Percentiles rank a stretch among this genome's conserved stretches.
Evolutionary conservation across 2,888 invertebrate genomes (phyloP).

Genomic region (Bombylius major): DNA sequence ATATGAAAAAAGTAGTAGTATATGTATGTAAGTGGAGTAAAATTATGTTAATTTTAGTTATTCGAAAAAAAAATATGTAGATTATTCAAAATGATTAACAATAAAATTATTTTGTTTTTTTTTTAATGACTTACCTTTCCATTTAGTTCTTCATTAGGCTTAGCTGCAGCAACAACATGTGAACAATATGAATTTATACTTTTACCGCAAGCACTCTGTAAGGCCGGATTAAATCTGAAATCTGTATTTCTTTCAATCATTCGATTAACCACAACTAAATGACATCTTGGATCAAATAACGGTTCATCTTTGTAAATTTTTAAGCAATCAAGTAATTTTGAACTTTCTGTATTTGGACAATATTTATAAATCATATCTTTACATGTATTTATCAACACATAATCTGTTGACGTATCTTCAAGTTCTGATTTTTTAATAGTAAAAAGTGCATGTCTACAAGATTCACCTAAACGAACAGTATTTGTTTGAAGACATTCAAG

Average conservation of each 20-base stretch:
- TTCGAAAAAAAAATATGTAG: no score
- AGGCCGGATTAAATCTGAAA: conserved; percentile 73
- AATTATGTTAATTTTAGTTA: no score
- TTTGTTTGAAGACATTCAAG: conserved; percentile 65
- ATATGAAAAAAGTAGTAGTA: not conserved
- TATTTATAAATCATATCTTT: conserved; percentile 74
- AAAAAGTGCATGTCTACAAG: conserved; percentile 72
- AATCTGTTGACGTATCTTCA: conserved; percentile 77
- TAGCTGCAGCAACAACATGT: conserved; percentile 40
- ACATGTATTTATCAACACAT: conserved; percentile 70
- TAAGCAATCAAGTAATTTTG: conserved; percentile 62
- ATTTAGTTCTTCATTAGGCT: conserved; percentile 60
- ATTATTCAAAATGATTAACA: no score
- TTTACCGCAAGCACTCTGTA: conserved; percentile 65
- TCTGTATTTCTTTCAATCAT: conserved; percentile 86
- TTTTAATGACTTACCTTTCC: conserved; percentile 44
- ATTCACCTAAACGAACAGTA: conserved; percentile 48
- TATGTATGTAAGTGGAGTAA: no score
- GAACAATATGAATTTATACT: conserved; percentile 69
- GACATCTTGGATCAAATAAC: conserved; percentile 72
- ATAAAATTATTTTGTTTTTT: no score
- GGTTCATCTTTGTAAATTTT: conserved; percentile 64
- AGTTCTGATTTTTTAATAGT: conserved; percentile 75
- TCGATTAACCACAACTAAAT: conserved; percentile 69
- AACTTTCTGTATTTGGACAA: conserved; percentile 59